Percentiles rank a stretch among this genome's conserved stretches.
phyloP scores from a whole-genome alignment of 2,888 invertebrate genomes.

The Ophion ellenae region DNA sequence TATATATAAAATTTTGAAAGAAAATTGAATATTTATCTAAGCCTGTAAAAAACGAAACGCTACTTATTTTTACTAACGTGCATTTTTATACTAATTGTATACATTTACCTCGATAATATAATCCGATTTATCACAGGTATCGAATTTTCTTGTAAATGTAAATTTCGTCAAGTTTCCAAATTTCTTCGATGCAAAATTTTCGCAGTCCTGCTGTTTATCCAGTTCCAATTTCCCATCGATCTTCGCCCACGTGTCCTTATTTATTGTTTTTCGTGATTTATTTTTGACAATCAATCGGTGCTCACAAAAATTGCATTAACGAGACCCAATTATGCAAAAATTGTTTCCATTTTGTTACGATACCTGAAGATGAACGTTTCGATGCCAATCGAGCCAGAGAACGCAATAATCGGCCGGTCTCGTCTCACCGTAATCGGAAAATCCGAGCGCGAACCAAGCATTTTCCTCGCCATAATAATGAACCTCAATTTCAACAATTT shows the following conservation, averaged over 20 bases:
- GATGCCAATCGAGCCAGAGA: constrained; percentile 90
- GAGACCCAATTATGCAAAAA: constrained; percentile 4
- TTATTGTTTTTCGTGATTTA: constrained; percentile 40
- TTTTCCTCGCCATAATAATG: constrained; percentile 78
- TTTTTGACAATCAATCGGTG: background rate
- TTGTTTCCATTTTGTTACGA: constrained; percentile 8
- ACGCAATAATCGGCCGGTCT: constrained; percentile 92
- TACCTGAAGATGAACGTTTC: constrained; percentile 86
- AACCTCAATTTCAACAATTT: constrained; percentile 76
- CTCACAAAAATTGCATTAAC: background rate
- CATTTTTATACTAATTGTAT: background rate
- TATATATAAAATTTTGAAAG: too few species aligned
- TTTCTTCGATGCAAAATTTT: constrained; percentile 85
- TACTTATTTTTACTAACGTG: background rate
- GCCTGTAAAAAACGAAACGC: too few species aligned
- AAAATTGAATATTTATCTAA: too few species aligned
- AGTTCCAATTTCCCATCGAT: constrained; percentile 87
- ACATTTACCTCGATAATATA: constrained; percentile 89
- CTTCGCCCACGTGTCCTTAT: constrained; percentile 90
- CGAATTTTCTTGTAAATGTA: constrained; percentile 91
- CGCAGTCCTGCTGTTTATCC: constrained; percentile 91
- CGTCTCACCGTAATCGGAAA: constrained; percentile 91
- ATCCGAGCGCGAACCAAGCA: constrained; percentile 93
- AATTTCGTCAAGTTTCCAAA: constrained; percentile 88
- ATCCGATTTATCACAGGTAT: constrained; percentile 92